Conservation (phyloP, 1,140 invertebrate species). For the Drosophila pseudoananassae region DNA sequence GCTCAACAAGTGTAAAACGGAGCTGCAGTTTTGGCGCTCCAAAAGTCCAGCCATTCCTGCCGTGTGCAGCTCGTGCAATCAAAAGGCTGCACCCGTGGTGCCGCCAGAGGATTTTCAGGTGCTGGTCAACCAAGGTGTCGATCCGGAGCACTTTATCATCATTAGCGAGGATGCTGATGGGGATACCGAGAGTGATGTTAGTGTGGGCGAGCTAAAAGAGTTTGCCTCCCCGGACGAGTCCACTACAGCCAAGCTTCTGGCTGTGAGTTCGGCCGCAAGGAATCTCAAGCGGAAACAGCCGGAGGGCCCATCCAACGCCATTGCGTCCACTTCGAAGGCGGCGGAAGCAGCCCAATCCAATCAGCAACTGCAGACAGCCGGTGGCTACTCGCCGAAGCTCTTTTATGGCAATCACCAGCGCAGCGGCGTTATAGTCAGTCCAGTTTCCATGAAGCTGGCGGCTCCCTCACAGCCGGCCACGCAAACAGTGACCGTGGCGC, state of each 20-base stretch:
- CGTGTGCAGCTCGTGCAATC: constrained; percentile 86
- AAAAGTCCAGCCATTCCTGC: constrained; percentile 90
- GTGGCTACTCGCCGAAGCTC: constrained; percentile 67
- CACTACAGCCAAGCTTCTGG: constrained; percentile 76
- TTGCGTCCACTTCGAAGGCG: constrained; percentile 66
- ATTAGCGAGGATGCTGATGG: constrained; percentile 64
- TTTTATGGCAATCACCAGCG: constrained; percentile 76
- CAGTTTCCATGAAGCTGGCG: constrained; percentile 62
- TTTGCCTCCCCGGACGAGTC: constrained; percentile 73
- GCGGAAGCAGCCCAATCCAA: constrained; percentile 19
- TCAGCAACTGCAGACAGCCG: neutral
- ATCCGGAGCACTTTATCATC: constrained; percentile 85
- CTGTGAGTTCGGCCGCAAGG: constrained; percentile 63
- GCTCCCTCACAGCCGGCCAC: neutral
- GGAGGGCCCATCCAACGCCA: constrained; percentile 57
- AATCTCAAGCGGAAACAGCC: constrained; percentile 72
- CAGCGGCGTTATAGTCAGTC: constrained; percentile 77
- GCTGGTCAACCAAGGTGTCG: constrained; percentile 86
- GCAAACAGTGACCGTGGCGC: constrained; percentile 1
- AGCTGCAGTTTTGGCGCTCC: constrained; percentile 94
- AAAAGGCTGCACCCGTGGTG: constrained; percentile 85
- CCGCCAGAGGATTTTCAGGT: constrained; percentile 87
- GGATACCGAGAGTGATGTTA: constrained; percentile 46
- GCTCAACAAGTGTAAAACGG: constrained; percentile 95
- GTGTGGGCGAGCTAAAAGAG: constrained; percentile 35